phyloP scores from a whole-genome alignment of 2,113 vertebrate genomes.

The Xenopus borealis region DNA sequence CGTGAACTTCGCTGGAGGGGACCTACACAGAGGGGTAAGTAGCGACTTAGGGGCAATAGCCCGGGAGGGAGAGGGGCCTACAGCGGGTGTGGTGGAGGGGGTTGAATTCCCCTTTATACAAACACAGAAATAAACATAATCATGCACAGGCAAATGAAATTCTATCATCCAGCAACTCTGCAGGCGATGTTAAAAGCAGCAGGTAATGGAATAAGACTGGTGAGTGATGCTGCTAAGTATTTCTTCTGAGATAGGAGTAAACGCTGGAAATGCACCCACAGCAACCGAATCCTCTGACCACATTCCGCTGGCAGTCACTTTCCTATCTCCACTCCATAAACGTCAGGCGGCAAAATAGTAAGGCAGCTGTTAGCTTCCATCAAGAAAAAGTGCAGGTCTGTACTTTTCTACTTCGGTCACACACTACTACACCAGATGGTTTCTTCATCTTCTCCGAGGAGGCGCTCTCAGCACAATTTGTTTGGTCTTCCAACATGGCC shows the following conservation, averaged over 20 bases:
- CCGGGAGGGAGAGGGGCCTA: too few relatives aligned
- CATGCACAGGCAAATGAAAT: slow-evolving; percentile 82
- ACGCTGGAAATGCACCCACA: slow-evolving; percentile 72
- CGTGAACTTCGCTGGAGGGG: too few relatives aligned
- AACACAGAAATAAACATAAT: slow-evolving; percentile 69
- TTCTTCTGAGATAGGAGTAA: slow-evolving; percentile 81
- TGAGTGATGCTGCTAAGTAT: slow-evolving; percentile 84
- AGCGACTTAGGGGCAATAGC: too few relatives aligned
- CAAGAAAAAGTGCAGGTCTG: slow-evolving; percentile 92
- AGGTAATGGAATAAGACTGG: slow-evolving; percentile 90
- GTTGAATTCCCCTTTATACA: too few relatives aligned
- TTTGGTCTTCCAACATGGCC: slow-evolving; percentile 68
- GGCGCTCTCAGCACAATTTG: slow-evolving; percentile 77
- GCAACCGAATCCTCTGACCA: slow-evolving; percentile 75
- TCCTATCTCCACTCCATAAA: slow-evolving; percentile 85
- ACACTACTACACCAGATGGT: slow-evolving; percentile 80
- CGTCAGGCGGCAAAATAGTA: slow-evolving; percentile 97
- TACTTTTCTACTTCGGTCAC: slow-evolving; percentile 89
- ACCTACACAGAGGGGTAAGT: too few relatives aligned
- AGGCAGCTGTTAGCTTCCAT: slow-evolving; percentile 98
- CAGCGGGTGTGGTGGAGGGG: too few relatives aligned
- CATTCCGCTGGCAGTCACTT: slow-evolving; percentile 75
- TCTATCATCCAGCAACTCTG: slow-evolving; percentile 65
- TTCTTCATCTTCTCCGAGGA: slow-evolving; percentile 69
- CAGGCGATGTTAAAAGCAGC: slow-evolving; percentile 73